A percentile compares a stretch with the other conserved stretches of the same genome.
Evolutionary conservation across 2,113 vertebrate genomes (phyloP).

Genomic region (Nothocercus julius): DNA sequence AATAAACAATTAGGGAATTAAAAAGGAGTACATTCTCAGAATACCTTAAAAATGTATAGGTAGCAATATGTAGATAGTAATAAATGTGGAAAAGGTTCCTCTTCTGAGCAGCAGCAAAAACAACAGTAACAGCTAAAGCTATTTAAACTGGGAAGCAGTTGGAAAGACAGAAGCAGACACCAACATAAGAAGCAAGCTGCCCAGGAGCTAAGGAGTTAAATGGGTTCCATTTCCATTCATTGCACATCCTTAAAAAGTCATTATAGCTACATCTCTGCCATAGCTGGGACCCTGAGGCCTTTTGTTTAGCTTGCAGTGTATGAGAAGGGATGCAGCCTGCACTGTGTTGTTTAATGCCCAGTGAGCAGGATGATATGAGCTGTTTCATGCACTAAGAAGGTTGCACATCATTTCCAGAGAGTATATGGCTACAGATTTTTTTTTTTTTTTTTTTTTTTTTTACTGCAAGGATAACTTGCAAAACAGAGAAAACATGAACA

Average conservation of each 20-base stretch:
- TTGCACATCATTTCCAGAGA: not conserved
- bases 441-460: not conserved
- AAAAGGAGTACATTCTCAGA: not conserved
- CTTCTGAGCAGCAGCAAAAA: not conserved
- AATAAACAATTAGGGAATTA: not conserved
- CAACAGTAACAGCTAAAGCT: not conserved
- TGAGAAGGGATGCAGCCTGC: not conserved
- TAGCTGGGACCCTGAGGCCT: not conserved
- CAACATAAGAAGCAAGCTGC: not conserved
- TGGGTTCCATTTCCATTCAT: not conserved
- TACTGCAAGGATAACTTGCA: not conserved
- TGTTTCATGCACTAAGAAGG: not conserved
- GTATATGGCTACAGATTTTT: not conserved
- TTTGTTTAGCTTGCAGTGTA: not conserved
- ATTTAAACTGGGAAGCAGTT: not conserved
- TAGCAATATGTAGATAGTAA: not conserved
- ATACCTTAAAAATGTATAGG: not conserved
- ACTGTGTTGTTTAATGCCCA: not conserved
- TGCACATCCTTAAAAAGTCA: not conserved
- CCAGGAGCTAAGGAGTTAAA: conserved; percentile 12
- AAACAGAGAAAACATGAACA: not conserved
- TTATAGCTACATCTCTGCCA: not conserved
- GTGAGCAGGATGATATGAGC: not conserved
- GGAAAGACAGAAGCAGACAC: not conserved
- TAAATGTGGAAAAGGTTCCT: not conserved